These are phyloP conservation scores for Daphoenositta chrysoptera DNA, from an alignment of 2,113 vertebrate species.

Conservation along the genomic window DNA sequence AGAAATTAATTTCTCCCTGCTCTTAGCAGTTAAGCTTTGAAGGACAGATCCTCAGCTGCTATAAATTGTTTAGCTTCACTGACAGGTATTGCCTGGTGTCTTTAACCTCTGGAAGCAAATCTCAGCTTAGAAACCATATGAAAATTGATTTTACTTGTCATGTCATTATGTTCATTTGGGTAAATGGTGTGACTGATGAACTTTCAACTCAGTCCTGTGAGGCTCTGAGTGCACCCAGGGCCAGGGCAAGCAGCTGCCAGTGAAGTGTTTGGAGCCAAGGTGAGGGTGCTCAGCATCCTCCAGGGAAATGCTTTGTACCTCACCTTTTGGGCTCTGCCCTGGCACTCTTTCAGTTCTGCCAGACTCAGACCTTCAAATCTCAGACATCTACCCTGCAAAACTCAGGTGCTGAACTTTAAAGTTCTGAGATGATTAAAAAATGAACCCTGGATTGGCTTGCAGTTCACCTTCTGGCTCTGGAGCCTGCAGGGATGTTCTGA, in stretches of 20 bases:
- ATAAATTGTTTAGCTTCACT: conserved; percentile 42
- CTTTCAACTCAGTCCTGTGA: neutral
- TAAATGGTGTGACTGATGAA: neutral
- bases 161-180: conserved; percentile 25
- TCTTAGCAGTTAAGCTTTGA: conserved; percentile 40
- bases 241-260: neutral
- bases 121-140: conserved; percentile 32
- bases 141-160: conserved; percentile 57
- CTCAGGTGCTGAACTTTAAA: neutral
- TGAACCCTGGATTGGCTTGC: neutral
- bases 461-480: neutral
- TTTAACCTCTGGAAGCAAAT: conserved; percentile 52
- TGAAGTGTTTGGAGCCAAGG: neutral
- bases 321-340: neutral
- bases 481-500: neutral
- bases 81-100: conserved; percentile 15
- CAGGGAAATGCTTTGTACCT: neutral
- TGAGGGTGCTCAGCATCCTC: neutral
- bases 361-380: neutral
- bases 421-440: neutral
- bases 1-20: conserved; percentile 53
- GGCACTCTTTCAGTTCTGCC: neutral
- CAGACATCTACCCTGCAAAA: neutral
- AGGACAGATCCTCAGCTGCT: conserved; percentile 26
- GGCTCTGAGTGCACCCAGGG: neutral